phyloP scores from a whole-genome alignment of 2,113 vertebrate genomes.

The Ptilorrhoa leucosticta region DNA sequence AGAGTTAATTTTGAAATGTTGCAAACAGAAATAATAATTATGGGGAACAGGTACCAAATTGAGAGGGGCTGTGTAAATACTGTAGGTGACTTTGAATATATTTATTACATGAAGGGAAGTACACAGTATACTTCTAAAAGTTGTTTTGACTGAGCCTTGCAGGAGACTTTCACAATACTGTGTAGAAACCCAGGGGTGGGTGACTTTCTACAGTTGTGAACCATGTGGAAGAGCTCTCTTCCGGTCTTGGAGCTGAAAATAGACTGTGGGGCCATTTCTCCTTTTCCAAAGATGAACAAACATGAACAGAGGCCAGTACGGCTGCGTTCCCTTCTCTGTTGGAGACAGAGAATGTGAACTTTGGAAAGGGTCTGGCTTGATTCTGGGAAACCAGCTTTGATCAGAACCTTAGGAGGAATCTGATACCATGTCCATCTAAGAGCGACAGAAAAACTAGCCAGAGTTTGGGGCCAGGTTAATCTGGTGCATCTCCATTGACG shows the following conservation, averaged over 20 bases:
- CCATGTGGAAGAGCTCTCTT: neutral
- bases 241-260: neutral
- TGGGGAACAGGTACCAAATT: neutral
- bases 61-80: neutral
- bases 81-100: neutral
- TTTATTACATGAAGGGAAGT: neutral
- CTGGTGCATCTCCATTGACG: neutral
- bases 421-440: neutral
- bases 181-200: neutral
- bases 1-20: neutral
- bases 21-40: neutral
- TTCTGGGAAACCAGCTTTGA: slow-evolving; percentile 32
- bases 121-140: neutral
- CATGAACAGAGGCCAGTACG: neutral
- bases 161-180: neutral
- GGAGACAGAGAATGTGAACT: slow-evolving; percentile 14
- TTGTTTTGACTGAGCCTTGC: neutral
- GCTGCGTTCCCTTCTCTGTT: neutral
- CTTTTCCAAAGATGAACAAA: neutral
- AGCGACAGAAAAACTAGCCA: neutral
- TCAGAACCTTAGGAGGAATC: slow-evolving; percentile 25
- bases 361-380: neutral
- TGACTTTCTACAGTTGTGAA: neutral
- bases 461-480: neutral
- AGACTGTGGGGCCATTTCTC: neutral